phyloP scores from a whole-genome alignment of 2,888 invertebrate species.

The Papilio protenor region DNA sequence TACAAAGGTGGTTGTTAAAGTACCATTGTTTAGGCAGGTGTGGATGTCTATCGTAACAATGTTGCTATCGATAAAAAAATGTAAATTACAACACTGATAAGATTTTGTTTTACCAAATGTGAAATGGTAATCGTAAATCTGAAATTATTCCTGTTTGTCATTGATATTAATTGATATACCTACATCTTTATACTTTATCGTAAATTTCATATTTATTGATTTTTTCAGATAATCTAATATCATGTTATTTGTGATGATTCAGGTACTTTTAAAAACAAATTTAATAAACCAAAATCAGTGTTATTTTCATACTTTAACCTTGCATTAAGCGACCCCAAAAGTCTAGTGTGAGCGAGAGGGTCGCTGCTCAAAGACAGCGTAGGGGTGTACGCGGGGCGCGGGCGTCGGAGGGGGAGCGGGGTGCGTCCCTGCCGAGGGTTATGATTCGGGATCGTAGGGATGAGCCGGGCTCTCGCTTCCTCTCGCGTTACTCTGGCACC shows the following conservation, averaged over 20 bases:
- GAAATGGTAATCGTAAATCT: neutral
- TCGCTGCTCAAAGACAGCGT: slow-evolving; percentile 73
- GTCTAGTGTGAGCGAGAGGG: slow-evolving; percentile 78
- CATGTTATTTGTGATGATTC: neutral
- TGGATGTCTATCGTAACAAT: slow-evolving; percentile 18
- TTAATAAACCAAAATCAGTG: slow-evolving; percentile 51
- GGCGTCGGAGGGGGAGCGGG: slow-evolving; percentile 63
- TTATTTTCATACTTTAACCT: slow-evolving; percentile 72
- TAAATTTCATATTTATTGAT: neutral
- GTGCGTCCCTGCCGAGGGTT: slow-evolving; percentile 78
- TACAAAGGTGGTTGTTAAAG: neutral
- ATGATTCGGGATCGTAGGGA: slow-evolving; percentile 84
- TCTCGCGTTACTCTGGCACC: slow-evolving; percentile 80
- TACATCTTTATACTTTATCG: too few species aligned
- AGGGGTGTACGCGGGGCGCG: slow-evolving; percentile 68
- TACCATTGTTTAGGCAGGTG: slow-evolving; percentile 12
- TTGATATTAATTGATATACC: neutral
- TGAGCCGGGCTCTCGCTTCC: slow-evolving; percentile 83
- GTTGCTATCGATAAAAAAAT: slow-evolving; percentile 7
- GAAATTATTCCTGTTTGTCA: neutral
- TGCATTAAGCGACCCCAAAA: slow-evolving; percentile 64
- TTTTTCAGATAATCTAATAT: neutral
- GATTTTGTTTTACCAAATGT: neutral
- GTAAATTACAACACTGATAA: neutral
- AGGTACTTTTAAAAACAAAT: neutral